These are phyloP conservation scores for Parazoanthus atlanticus DNA, from an alignment of 92 coral and sea anemone species.

Conservation along the genomic window DNA sequence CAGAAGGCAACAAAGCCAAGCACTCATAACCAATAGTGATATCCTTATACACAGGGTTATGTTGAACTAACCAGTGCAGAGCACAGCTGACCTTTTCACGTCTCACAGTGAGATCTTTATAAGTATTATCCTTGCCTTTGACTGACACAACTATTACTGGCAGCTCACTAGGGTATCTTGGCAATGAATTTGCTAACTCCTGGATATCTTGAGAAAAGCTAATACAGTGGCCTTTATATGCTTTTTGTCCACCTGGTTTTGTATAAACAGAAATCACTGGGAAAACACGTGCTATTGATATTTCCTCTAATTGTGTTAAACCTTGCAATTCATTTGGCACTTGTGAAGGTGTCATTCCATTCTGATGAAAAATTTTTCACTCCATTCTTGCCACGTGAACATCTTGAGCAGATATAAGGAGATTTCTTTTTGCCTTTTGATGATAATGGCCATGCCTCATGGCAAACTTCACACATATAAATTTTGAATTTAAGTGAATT, in stretches of 20 bases:
- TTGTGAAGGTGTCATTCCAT: conserved; percentile 68
- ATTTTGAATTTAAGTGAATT: conserved; percentile 51
- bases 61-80: conserved; percentile 69
- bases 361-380: too few relatives aligned
- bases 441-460: conserved; percentile 45
- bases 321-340: conserved; percentile 76
- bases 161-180: conserved; percentile 62
- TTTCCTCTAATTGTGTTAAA: conserved; percentile 79
- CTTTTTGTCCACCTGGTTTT: conserved; percentile 75
- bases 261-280: too few relatives aligned
- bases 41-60: conserved; percentile 58
- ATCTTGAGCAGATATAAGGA: conserved; percentile 61
- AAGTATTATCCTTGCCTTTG: conserved; percentile 57
- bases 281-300: too few relatives aligned
- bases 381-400: conserved; percentile 50
- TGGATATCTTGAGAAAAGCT: conserved; percentile 62
- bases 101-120: conserved; percentile 60
- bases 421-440: conserved; percentile 38
- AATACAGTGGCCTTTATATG: conserved; percentile 70
- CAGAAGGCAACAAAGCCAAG: conserved; percentile 26
- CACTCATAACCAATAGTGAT: conserved; percentile 44
- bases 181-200: too few relatives aligned
- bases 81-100: conserved; percentile 57
- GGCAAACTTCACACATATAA: conserved; percentile 22
- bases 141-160: conserved; percentile 56